Percentiles rank a stretch among this genome's conserved stretches.
Evolutionary conservation across 2,888 invertebrate species (phyloP).

Genomic region (Cheilosia scutellata): DNA sequence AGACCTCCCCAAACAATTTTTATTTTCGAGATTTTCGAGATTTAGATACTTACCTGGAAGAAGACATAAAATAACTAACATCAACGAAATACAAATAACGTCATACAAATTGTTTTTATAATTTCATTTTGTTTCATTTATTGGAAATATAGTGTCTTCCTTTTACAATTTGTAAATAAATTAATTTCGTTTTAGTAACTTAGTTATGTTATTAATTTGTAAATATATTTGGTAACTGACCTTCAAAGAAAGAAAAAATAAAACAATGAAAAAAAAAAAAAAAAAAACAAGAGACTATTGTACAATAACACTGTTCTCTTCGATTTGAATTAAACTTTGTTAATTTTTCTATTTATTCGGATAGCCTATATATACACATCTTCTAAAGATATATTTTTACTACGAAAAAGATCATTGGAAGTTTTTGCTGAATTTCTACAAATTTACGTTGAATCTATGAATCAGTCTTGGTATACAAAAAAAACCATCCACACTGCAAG

Average conservation of each 20-base stretch:
- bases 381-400: constrained; percentile 38
- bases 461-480: constrained; percentile 65
- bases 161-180: constrained; percentile 53
- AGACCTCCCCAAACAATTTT: too few species aligned
- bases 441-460: constrained; percentile 66
- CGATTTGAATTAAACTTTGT: constrained; percentile 16
- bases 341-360: constrained; percentile 42
- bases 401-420: constrained; percentile 45
- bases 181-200: constrained; percentile 32
- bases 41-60: too few species aligned
- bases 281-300: constrained; percentile 19
- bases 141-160: constrained; percentile 28
- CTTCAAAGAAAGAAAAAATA: constrained; percentile 41
- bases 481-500: constrained; percentile 59
- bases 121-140: constrained; percentile 30
- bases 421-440: constrained; percentile 56
- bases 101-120: neutral
- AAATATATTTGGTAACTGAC: constrained; percentile 67
- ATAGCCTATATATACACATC: constrained; percentile 52
- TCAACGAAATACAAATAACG: too few species aligned
- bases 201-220: constrained; percentile 42
- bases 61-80: too few species aligned
- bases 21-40: too few species aligned
- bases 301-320: constrained; percentile 50
- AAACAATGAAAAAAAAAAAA: constrained; percentile 2